These are phyloP conservation scores for Diachasmimorpha longicaudata DNA, from an alignment of 1,140 invertebrate genomes.

Conservation along the genomic window DNA sequence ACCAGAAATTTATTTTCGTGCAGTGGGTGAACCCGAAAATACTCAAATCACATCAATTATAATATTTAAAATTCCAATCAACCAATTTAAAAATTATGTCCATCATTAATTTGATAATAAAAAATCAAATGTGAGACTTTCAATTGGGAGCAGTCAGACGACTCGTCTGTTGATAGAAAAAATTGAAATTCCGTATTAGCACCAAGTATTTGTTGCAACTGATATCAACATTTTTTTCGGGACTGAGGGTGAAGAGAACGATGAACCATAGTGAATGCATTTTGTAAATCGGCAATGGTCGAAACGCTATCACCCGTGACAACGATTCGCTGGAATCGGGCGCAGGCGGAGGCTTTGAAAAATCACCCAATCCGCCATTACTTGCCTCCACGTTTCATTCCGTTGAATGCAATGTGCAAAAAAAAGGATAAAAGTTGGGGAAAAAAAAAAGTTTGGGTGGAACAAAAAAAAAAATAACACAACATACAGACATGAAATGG, in stretches of 20 bases:
- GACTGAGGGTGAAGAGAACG: background rate
- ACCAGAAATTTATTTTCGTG: too few relatives aligned
- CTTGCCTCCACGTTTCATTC: constrained; percentile 24
- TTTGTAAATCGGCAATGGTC: constrained; percentile 17
- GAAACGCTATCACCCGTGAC: constrained; percentile 15
- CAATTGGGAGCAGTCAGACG: background rate
- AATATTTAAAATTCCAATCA: too few relatives aligned
- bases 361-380: constrained; percentile 26
- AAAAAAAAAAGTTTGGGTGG: background rate
- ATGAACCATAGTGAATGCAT: background rate
- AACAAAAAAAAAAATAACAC: constrained; percentile 19
- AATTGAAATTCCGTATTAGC: constrained; percentile 7
- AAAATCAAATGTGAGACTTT: too few relatives aligned
- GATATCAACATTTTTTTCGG: background rate
- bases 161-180: background rate
- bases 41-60: too few relatives aligned
- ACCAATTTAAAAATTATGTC: too few relatives aligned
- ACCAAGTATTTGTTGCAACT: constrained; percentile 1
- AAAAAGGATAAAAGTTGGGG: constrained; percentile 7
- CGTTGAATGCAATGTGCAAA: constrained; percentile 18
- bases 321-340: constrained; percentile 15
- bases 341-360: constrained; percentile 14
- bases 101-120: too few relatives aligned
- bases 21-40: too few relatives aligned
- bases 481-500: background rate